Conservation (phyloP, 2,113 vertebrate genomes). For the Bubo scandiacus region DNA sequence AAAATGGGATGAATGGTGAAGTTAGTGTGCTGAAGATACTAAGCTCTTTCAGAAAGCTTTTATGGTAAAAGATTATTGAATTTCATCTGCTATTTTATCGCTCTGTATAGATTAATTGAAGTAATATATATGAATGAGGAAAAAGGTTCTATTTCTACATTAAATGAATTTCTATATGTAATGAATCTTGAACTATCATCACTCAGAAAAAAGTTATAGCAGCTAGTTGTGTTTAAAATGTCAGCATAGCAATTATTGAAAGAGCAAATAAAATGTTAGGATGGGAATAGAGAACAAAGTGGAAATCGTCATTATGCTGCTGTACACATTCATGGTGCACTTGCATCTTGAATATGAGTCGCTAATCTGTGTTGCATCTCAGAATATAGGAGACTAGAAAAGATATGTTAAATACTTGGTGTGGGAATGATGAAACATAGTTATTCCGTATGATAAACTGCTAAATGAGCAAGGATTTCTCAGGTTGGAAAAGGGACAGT, state of each 20-base stretch:
- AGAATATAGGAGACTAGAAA: not conserved
- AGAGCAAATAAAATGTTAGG: not conserved
- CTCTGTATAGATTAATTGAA: not conserved
- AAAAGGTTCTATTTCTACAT: not conserved
- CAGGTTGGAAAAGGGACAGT: not conserved
- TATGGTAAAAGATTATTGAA: slow-evolving; percentile 33
- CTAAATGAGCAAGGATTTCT: not conserved
- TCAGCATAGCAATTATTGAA: not conserved
- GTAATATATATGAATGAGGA: not conserved
- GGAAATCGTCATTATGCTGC: not conserved
- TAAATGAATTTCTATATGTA: not conserved
- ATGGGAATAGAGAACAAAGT: not conserved
- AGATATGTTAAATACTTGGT: not conserved
- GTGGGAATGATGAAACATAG: not conserved
- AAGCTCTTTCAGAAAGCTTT: slow-evolving; percentile 2
- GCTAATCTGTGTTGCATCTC: not conserved
- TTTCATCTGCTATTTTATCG: slow-evolving; percentile 9
- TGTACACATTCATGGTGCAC: not conserved
- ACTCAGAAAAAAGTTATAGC: not conserved
- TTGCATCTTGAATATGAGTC: not conserved
- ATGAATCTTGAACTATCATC: not conserved
- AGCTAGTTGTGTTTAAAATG: slow-evolving; percentile 1
- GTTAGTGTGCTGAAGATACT: not conserved
- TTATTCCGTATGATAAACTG: not conserved
- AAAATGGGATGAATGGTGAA: not conserved